Percentiles rank a stretch among this genome's conserved stretches.
Conservation (phyloP, 2,797 vertebrate species). For the Columba guinea region DNA sequence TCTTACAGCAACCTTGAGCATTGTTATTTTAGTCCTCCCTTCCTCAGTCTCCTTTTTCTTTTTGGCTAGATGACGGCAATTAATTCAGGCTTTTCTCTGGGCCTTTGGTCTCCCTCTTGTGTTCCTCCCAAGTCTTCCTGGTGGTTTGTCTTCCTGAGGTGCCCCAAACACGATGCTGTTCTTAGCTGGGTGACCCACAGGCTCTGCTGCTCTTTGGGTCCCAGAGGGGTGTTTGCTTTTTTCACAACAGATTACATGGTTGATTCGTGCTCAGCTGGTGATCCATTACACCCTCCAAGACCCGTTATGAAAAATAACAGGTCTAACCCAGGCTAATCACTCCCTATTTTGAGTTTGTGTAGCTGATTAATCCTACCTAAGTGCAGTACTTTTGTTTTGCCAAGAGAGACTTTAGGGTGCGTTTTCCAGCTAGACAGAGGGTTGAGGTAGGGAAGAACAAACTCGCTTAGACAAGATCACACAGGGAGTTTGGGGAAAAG, state of each 20-base stretch:
- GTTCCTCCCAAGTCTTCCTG: neutral
- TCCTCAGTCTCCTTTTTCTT: neutral
- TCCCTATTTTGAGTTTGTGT: neutral
- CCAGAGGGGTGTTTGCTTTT: neutral
- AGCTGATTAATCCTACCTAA: neutral
- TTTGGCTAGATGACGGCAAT: neutral
- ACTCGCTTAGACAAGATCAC: neutral
- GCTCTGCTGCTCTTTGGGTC: neutral
- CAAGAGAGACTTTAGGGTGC: neutral
- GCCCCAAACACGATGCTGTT: fast-evolving
- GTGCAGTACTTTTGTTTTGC: neutral
- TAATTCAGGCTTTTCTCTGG: neutral
- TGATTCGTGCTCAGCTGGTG: neutral
- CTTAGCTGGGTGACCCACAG: neutral
- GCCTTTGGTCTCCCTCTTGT: neutral
- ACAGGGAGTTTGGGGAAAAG: neutral
- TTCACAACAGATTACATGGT: neutral
- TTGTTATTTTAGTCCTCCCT: neutral
- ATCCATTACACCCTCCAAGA: neutral
- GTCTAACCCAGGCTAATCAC: neutral
- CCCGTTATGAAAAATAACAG: neutral
- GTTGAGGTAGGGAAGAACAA: neutral
- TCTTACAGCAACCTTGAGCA: neutral
- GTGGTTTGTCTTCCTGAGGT: neutral
- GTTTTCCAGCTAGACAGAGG: neutral